phyloP scores from a whole-genome alignment of 2,888 invertebrate genomes.

The Brachypterus glaber region DNA sequence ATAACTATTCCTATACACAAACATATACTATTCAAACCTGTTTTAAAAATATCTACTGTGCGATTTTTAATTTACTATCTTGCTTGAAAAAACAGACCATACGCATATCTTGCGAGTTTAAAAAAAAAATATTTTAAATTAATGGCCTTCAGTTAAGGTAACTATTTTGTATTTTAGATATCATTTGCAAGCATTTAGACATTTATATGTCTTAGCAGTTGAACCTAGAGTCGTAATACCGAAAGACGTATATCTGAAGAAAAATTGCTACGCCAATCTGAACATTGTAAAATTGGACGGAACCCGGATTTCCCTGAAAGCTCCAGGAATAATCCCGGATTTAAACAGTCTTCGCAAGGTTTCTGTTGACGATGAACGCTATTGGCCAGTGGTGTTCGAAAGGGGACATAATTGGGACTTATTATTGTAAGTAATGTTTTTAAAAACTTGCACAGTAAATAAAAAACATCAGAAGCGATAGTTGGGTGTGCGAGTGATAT shows the following conservation, averaged over 20 bases:
- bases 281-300: constrained; percentile 46
- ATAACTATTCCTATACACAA: too few relatives aligned
- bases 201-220: constrained; percentile 89
- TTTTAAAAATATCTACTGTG: too few relatives aligned
- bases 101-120: too few relatives aligned
- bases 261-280: constrained; percentile 74
- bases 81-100: too few relatives aligned
- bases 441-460: too few relatives aligned
- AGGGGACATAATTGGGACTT: constrained; percentile 75
- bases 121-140: too few relatives aligned
- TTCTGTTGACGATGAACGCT: constrained; percentile 70
- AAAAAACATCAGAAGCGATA: too few relatives aligned
- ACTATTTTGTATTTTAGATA: too few relatives aligned
- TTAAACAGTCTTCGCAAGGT: constrained; percentile 64
- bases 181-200: constrained; percentile 93
- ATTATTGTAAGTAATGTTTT: constrained; percentile 52
- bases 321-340: constrained; percentile 82
- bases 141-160: too few relatives aligned
- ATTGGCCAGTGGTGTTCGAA: constrained; percentile 83
- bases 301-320: constrained; percentile 45
- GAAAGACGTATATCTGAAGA: constrained; percentile 69
- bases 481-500: too few relatives aligned
- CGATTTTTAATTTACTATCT: too few relatives aligned
- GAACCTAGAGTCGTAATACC: constrained; percentile 85
- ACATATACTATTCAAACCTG: too few relatives aligned